Base-by-base conservation (phyloP, 1,140 invertebrate species). In the Cherax destructor region DNA sequence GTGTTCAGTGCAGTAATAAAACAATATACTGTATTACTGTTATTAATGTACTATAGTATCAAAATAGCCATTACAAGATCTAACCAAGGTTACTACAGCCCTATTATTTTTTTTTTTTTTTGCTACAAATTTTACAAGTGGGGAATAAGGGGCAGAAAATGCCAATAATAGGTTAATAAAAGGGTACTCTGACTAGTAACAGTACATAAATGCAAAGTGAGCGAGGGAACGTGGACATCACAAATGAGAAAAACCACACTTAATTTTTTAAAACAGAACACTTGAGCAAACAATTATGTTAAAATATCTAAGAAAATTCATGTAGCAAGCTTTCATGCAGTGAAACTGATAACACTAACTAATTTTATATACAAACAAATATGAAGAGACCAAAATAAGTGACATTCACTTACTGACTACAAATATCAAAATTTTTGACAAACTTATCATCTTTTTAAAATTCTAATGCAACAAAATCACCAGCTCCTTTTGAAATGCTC, bases 241-340 rank as follows among this genome's bases (percentile, higher is more conserved):
- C 21, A 74, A 74, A 74, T 74, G 6, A 74, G 21, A 74, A 24
- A 24, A 30, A 74, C 21, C 69, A 74, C 69, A 74, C 24, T 16
- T 30, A 56, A 56, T 7, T 4, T 10, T 59, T 24, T 56, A 81
- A 56, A 52, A 52, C 18, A 50, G 1, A 81, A 21, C 49, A 81
- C 10, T 56, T 21, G 21, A 81, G 24, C 3, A 56, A 7, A 50
- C 4, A 50, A 79, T 50, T 80, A 50, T 81, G n/a, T 50, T 52
- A 56, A 24, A 81, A 41, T 1, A 59, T 24, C 79, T 81, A 56
- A 13, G 56, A 59, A 81, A 59, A 59, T 52, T 59, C 30, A 76
- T 77, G n/a, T 77, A 78, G 85, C 85, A 86, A 86, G 85, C 85
- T 49, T 74, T 86, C 85, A 86, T 86, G 85, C 85, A 86, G 52